These are phyloP conservation scores for Ctenodactylus gundi DNA, from an alignment of 2,113 vertebrate species.

Conservation along the genomic window DNA sequence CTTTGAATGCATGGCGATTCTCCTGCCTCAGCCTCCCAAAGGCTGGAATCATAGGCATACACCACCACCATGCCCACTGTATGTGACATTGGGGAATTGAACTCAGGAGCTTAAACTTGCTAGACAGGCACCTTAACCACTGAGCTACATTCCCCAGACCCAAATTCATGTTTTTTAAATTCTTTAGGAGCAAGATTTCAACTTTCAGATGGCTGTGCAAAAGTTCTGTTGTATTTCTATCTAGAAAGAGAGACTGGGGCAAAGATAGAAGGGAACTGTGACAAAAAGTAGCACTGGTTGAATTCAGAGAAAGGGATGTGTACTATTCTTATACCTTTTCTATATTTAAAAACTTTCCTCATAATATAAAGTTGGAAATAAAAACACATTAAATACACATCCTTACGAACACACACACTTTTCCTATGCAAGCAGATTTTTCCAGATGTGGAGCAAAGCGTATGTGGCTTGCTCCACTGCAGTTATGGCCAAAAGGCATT, in stretches of 20 bases:
- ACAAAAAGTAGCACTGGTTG: background rate
- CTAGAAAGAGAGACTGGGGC: background rate
- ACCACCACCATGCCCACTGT: no score
- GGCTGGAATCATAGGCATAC: no score
- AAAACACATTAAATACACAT: conserved; percentile 20
- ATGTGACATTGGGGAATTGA: no score
- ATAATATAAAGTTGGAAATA: background rate
- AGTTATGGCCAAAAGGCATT: conserved; percentile 27
- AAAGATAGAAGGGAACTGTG: background rate
- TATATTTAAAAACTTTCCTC: background rate
- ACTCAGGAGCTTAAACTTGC: no score
- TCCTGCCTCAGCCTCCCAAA: no score
- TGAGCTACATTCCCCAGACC: no score
- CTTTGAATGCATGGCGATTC: no score
- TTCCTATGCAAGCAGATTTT: conserved; percentile 57
- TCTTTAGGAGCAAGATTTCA: background rate
- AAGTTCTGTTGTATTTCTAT: background rate
- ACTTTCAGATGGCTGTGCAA: conserved; percentile 34
- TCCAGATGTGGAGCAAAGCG: conserved; percentile 55
- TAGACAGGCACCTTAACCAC: no score
- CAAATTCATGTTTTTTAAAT: no score
- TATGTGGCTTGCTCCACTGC: conserved; percentile 10
- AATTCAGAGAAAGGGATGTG: background rate
- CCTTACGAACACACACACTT: conserved; percentile 20
- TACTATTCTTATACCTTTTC: background rate